Conservation (phyloP, 2,888 invertebrate genomes). For the Mystacides longicornis region DNA sequence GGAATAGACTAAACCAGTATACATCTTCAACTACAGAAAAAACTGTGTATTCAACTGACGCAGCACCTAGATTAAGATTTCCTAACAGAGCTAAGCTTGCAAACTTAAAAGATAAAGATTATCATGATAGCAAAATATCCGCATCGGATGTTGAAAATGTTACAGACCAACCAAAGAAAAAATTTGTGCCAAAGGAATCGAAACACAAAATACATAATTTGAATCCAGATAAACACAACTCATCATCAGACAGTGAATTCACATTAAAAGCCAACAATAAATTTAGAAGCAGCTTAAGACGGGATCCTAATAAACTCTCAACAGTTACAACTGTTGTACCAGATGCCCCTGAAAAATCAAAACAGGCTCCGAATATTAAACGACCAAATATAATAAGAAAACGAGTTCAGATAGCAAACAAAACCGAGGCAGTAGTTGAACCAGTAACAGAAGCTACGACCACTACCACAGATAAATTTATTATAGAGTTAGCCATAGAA, state of each 20-base stretch:
- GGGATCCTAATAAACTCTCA: conserved; percentile 33
- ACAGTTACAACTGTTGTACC: conserved; percentile 38
- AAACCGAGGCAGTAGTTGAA: conserved; percentile 24
- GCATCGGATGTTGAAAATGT: conserved; percentile 13
- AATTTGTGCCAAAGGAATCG: conserved; percentile 47
- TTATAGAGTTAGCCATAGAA: conserved; percentile 38
- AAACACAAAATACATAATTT: conserved; percentile 33
- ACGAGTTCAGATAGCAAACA: conserved; percentile 35
- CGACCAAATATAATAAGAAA: conserved; percentile 37
- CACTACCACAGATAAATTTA: conserved; percentile 41
- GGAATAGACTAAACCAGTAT: conserved; percentile 51
- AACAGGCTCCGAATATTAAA: conserved; percentile 30
- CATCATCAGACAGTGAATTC: conserved; percentile 32
- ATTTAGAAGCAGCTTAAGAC: conserved; percentile 31
- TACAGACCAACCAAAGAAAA: conserved; percentile 42
- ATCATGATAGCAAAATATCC: conserved; percentile 35
- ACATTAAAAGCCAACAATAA: conserved; percentile 39
- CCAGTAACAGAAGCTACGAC: conserved; percentile 11
- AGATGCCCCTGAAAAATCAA: conserved; percentile 35
- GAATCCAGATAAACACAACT: conserved; percentile 31
- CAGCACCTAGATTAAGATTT: conserved; percentile 40
- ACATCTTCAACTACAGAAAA: conserved; percentile 46
- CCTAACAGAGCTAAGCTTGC: conserved; percentile 44
- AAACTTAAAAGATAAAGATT: conserved; percentile 35
- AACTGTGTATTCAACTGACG: conserved; percentile 31